phyloP scores from a whole-genome alignment of 2,113 vertebrate genomes.

The Ptychochromis oligacanthus region DNA sequence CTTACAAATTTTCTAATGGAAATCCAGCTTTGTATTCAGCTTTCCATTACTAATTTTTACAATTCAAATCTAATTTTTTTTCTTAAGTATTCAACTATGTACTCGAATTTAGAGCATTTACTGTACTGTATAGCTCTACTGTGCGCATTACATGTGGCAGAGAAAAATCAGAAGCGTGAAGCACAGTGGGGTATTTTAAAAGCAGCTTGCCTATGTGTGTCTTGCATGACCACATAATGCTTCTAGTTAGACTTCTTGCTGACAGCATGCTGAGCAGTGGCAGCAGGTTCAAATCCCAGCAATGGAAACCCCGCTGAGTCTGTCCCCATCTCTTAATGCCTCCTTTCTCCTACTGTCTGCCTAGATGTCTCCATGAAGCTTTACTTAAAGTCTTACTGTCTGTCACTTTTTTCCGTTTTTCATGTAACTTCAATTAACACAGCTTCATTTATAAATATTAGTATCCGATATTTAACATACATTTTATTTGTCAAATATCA shows the following conservation, averaged over 20 bases:
- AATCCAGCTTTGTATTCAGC: not conserved
- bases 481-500: not conserved
- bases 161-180: not conserved
- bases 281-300: constrained; percentile 71
- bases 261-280: constrained; percentile 65
- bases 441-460: not conserved
- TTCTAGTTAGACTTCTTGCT: constrained; percentile 49
- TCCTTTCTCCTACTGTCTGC: constrained; percentile 46
- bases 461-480: not conserved
- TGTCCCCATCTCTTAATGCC: constrained; percentile 43
- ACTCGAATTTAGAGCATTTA: not conserved
- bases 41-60: not conserved
- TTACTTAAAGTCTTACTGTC: not conserved
- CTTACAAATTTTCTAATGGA: not conserved
- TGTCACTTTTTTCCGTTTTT: not conserved
- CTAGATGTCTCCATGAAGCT: constrained; percentile 19
- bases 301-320: constrained; percentile 35
- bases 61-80: not conserved
- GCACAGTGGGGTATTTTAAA: constrained; percentile 25
- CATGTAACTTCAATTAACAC: not conserved
- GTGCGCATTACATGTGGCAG: not conserved
- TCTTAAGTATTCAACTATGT: not conserved
- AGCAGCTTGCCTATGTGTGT: constrained; percentile 37
- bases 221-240: constrained; percentile 32
- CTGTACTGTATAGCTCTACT: not conserved